phyloP scores from a whole-genome alignment of 2,888 invertebrate genomes.

The Onchidella celtica region DNA sequence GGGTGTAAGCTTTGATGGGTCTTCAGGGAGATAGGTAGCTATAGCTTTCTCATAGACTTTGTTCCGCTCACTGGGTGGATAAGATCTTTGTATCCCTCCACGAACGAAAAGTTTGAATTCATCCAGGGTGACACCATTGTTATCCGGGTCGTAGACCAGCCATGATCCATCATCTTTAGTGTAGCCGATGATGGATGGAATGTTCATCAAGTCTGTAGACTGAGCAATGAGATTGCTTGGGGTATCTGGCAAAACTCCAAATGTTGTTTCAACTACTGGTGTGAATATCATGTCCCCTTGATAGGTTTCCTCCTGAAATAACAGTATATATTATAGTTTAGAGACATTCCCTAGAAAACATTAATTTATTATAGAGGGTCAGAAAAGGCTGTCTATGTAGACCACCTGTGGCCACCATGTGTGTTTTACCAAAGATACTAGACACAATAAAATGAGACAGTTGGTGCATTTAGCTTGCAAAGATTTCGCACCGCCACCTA shows the following conservation, averaged over 20 bases:
- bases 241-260: slow-evolving; percentile 22
- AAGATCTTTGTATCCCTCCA: not conserved
- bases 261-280: not conserved
- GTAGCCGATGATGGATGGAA: slow-evolving; percentile 22
- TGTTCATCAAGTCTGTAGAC: not conserved
- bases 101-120: not conserved
- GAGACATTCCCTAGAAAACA: no score
- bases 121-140: not conserved
- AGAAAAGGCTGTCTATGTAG: no score
- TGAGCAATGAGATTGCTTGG: not conserved
- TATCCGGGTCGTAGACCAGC: not conserved
- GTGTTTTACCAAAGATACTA: no score
- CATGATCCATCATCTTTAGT: not conserved
- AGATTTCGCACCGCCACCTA: no score
- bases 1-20: not conserved
- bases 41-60: not conserved
- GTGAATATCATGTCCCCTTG: not conserved
- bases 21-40: not conserved
- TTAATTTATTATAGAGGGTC: no score
- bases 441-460: no score
- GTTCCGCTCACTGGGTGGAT: not conserved
- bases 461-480: no score
- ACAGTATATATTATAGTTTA: not conserved
- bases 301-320: not conserved
- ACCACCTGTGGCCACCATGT: no score